Percentiles rank a stretch among this genome's conserved stretches.
Conservation (phyloP, 2,888 invertebrate genomes). For the Tipula confusa region DNA sequence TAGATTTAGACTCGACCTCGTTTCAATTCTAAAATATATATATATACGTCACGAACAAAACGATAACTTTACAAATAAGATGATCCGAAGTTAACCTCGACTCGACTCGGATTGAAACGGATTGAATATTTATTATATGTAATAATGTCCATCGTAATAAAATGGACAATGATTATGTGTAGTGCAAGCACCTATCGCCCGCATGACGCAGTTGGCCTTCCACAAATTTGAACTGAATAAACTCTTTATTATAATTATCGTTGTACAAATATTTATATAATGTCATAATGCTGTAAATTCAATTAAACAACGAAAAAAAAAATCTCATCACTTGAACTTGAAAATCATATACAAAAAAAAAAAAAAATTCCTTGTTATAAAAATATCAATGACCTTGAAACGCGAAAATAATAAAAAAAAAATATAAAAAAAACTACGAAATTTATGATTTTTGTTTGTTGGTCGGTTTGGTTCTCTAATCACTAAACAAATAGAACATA, state of each 20-base stretch:
- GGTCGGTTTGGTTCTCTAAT: neutral
- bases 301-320: neutral
- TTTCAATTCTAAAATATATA: no score
- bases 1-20: no score
- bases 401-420: neutral
- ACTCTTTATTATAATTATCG: neutral
- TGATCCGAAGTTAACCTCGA: no score
- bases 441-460: neutral
- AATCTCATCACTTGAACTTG: slow-evolving; percentile 20
- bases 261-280: neutral
- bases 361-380: neutral
- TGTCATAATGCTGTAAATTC: slow-evolving; percentile 20
- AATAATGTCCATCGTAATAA: neutral
- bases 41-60: no score
- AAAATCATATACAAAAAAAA: neutral
- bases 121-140: no score
- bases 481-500: neutral
- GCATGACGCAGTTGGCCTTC: neutral
- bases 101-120: no score
- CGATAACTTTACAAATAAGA: no score
- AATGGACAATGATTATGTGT: neutral
- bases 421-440: neutral
- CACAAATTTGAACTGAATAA: neutral
- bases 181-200: neutral
- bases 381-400: slow-evolving; percentile 3